These are phyloP conservation scores for Pseudanteris insignis DNA, from an alignment of 2,888 invertebrate genomes.

Conservation along the genomic window DNA sequence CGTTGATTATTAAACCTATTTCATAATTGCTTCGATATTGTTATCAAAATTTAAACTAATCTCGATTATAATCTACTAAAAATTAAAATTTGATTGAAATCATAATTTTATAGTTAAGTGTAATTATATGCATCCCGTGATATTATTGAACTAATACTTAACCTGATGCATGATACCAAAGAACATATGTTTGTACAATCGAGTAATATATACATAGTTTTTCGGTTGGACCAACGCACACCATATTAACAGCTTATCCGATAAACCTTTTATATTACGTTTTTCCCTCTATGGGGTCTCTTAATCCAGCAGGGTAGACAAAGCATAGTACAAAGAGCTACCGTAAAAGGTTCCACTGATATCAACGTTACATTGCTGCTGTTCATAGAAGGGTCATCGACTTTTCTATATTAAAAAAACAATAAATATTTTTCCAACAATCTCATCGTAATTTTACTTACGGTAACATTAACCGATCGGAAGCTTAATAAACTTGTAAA, in stretches of 20 bases:
- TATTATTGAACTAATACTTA: slow-evolving; percentile 19
- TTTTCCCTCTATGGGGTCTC: slow-evolving; percentile 66
- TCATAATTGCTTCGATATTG: no score
- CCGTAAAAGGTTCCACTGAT: slow-evolving; percentile 40
- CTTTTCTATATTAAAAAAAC: background rate
- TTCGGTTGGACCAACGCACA: slow-evolving; percentile 59
- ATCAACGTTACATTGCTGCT: slow-evolving; percentile 30
- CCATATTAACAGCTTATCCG: slow-evolving; percentile 67
- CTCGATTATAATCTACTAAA: no score
- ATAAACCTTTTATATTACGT: slow-evolving; percentile 68
- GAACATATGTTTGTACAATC: slow-evolving; percentile 61
- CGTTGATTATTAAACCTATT: no score
- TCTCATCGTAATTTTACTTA: no score
- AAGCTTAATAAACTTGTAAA: no score
- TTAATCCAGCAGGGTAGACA: slow-evolving; percentile 62
- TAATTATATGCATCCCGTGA: no score
- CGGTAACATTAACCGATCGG: no score
- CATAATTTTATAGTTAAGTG: no score
- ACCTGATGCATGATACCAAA: slow-evolving; percentile 52
- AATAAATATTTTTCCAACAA: no score
- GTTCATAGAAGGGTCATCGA: slow-evolving; percentile 33
- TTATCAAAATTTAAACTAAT: no score
- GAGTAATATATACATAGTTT: slow-evolving; percentile 63
- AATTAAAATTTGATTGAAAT: no score
- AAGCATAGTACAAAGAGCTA: slow-evolving; percentile 44